Percentiles rank a stretch among this genome's conserved stretches.
Conservation (phyloP, 2,888 invertebrate species). For the Andrena bicolor region DNA sequence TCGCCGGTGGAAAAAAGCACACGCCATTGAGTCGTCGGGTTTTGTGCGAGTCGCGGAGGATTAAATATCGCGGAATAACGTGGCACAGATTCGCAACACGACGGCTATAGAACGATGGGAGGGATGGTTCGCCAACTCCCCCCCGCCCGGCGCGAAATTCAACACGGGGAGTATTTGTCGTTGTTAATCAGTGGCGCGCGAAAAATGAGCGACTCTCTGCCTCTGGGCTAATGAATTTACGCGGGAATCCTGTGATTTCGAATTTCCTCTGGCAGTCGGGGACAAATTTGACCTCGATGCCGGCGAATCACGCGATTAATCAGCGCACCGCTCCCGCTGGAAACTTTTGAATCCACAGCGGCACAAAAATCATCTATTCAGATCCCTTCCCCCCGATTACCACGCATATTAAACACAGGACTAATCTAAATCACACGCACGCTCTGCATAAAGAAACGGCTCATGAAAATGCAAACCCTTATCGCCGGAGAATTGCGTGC, state of each 20-base stretch:
- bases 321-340: not conserved
- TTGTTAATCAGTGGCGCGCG: slow-evolving; percentile 28
- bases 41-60: not conserved
- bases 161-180: slow-evolving; percentile 18
- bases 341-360: not conserved
- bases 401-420: not conserved
- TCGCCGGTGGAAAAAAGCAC: not conserved
- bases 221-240: slow-evolving; percentile 33
- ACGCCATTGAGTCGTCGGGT: slow-evolving; percentile 5
- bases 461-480: slow-evolving; percentile 21
- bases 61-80: slow-evolving; percentile 19
- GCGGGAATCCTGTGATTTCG: slow-evolving; percentile 22
- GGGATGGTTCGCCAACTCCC: not conserved
- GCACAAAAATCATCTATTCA: too few species aligned
- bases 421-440: slow-evolving; percentile 12
- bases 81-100: not conserved
- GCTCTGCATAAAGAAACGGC: not conserved
- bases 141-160: slow-evolving; percentile 25
- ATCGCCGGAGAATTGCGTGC: slow-evolving; percentile 21
- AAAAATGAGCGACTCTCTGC: slow-evolving; percentile 15
- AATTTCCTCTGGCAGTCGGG: not conserved
- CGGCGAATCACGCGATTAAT: slow-evolving; percentile 7
- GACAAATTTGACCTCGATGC: not conserved
- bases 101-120: not conserved
- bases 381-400: too few species aligned